Base-by-base conservation (phyloP, 2,113 vertebrate genomes). In the Archocentrus centrarchus region DNA sequence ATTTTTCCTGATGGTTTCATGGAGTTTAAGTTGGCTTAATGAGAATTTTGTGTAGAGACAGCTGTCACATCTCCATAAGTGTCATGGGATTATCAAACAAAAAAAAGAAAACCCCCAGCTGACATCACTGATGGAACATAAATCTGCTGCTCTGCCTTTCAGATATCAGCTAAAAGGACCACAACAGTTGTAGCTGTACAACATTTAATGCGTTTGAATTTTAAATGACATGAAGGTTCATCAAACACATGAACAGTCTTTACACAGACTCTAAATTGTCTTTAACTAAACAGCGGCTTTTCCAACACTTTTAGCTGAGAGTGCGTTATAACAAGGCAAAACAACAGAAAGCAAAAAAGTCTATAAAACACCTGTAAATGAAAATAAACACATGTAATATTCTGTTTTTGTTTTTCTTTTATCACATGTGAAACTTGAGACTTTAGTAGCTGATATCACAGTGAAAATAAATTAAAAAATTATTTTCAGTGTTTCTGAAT, bases 1-100 rank as follows among this genome's bases (percentile, higher is more conserved):
- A 44, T 94, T 44, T 87, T 41, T 13, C 73, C 90, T 39, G 87
- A 92, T 75, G 94, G 94, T 20, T 86, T 78, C 7, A 91, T 96
- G 92, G 92, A 95, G 88, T 96, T 96, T 87, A 89, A 83, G 60
- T 2, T 62, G 39, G 75, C 86, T 77, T 92, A 60, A 92, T 73
- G 64, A 81, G 5, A 62, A 59, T 17, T 55, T 14, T 55, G 14
- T 14, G 3, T 3, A 37, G 10, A 41, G 13, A 60, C n/a, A 4
- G 32, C 20, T 1, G 11, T 55, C 7, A 17, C 24, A 41, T 1
- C 32, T 80, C 20, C 17, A 6, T 18, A 59, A 24, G 22, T 9
- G 7, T 24, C 5, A 61, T 17, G 20, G 59, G 27, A 41, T 37
- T 27, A 47, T 50, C 22, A 18, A 70, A 68, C 20, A 53, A 53